Evolutionary conservation across 2,888 invertebrate genomes (phyloP).

Genomic region (Melipona beecheii): DNA sequence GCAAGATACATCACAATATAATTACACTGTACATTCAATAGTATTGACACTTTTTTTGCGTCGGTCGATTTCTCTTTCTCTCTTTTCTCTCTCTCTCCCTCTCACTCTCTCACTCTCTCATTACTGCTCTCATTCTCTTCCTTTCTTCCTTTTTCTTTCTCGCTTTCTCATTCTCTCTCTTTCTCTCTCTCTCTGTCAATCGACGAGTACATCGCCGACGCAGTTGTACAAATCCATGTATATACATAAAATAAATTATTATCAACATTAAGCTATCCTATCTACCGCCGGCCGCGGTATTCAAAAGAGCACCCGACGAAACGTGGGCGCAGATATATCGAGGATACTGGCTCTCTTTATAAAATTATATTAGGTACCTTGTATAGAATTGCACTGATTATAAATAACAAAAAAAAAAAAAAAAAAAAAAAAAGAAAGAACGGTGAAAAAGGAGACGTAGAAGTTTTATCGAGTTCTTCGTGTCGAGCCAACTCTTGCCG

Average conservation of each 20-base stretch:
- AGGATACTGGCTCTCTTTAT: slow-evolving; percentile 84
- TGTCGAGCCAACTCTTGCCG: slow-evolving; percentile 77
- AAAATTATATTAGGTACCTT: slow-evolving; percentile 84
- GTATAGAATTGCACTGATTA: slow-evolving; percentile 84
- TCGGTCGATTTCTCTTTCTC: slow-evolving; percentile 42
- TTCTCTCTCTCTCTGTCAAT: slow-evolving; percentile 38
- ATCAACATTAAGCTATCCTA: slow-evolving; percentile 83
- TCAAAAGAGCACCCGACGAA: slow-evolving; percentile 61
- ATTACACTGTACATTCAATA: slow-evolving; percentile 84
- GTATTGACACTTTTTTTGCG: slow-evolving; percentile 74
- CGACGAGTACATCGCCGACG: slow-evolving; percentile 71
- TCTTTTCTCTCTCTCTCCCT: not conserved
- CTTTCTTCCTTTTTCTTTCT: slow-evolving; percentile 10
- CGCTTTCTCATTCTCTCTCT: slow-evolving; percentile 23
- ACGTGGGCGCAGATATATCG: slow-evolving; percentile 75
- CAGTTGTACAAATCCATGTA: slow-evolving; percentile 81
- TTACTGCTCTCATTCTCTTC: slow-evolving; percentile 1
- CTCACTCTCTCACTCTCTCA: slow-evolving; percentile 7
- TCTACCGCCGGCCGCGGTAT: slow-evolving; percentile 71
- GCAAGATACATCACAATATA: slow-evolving; percentile 84
- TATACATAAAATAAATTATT: slow-evolving; percentile 84
- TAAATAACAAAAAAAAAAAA: slow-evolving; percentile 75
- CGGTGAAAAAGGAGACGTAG: slow-evolving; percentile 72
- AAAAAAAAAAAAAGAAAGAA: slow-evolving; percentile 23
- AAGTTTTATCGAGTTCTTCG: slow-evolving; percentile 73